Conservation (phyloP, 2,888 invertebrate genomes). For the Petrolisthes cinctipes region DNA sequence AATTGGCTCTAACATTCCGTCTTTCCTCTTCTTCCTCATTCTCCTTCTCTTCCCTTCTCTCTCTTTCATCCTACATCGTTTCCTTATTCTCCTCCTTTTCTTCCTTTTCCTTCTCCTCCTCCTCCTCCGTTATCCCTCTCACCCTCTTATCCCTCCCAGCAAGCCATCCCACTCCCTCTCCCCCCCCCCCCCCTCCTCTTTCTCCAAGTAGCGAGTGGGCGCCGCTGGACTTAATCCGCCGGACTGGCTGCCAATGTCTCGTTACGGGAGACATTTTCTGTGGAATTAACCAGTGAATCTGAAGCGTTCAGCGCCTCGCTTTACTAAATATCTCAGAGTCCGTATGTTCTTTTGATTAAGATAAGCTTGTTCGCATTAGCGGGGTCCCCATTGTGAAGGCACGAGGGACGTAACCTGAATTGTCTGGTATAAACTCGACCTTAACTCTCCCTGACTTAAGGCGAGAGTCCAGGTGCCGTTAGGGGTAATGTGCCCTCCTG, state of each 20-base stretch:
- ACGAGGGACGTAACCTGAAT: slow-evolving; percentile 42
- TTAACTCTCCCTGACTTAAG: slow-evolving; percentile 7
- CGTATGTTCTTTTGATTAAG: slow-evolving; percentile 55
- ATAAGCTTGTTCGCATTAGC: slow-evolving; percentile 56
- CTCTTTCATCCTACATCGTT: not conserved
- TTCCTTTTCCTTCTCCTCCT: not conserved
- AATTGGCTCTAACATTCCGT: not conserved
- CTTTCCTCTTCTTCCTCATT: not conserved
- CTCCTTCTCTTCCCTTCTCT: not conserved
- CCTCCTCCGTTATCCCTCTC: slow-evolving; percentile 15
- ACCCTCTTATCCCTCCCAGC: not conserved
- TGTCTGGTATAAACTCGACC: slow-evolving; percentile 8
- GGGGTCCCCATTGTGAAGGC: slow-evolving; percentile 34
- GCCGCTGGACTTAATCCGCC: slow-evolving; percentile 21
- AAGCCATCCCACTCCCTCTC: slow-evolving; percentile 1
- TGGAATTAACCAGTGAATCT: slow-evolving; percentile 22
- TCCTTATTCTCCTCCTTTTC: not conserved
- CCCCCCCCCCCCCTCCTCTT: slow-evolving; percentile 19
- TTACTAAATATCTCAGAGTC: slow-evolving; percentile 49
- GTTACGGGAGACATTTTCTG: slow-evolving; percentile 31
- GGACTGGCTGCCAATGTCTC: not conserved
- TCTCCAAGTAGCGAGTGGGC: slow-evolving; percentile 25
- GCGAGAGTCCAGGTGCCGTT: slow-evolving; percentile 17
- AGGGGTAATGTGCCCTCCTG: slow-evolving; percentile 43
- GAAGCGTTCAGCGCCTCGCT: slow-evolving; percentile 12